These are phyloP conservation scores for Lutjanus erythropterus DNA, from an alignment of 2,113 vertebrate genomes.

Conservation along the genomic window DNA sequence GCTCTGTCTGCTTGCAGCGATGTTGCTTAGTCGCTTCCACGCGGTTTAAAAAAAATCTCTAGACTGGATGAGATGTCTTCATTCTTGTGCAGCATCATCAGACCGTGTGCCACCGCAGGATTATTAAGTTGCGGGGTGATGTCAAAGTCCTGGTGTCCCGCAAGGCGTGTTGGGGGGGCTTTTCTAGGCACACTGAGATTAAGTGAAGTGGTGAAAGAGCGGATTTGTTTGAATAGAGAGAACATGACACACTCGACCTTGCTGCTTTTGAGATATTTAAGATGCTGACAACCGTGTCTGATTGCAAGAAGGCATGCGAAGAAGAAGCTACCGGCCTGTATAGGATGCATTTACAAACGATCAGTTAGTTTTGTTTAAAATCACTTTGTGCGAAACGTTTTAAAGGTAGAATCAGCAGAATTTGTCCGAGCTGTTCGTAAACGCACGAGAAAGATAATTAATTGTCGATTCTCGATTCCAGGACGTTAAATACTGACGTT, in stretches of 20 bases:
- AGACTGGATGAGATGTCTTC: slow-evolving; percentile 58
- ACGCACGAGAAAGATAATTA: too few species aligned
- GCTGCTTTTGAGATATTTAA: slow-evolving; percentile 60
- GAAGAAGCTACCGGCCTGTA: neutral
- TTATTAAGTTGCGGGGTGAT: slow-evolving; percentile 59
- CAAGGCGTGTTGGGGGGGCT: slow-evolving; percentile 60
- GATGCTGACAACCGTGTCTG: slow-evolving; percentile 65
- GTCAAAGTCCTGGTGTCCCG: slow-evolving; percentile 53
- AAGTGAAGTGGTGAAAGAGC: slow-evolving; percentile 70
- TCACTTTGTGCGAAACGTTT: slow-evolving; percentile 1
- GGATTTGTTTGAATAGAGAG: slow-evolving; percentile 63
- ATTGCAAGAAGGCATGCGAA: slow-evolving; percentile 39
- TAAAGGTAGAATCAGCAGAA: too few species aligned
- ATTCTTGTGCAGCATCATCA: slow-evolving; percentile 37
- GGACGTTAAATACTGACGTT: too few species aligned
- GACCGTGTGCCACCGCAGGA: slow-evolving; percentile 38
- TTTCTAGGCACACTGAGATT: slow-evolving; percentile 49
- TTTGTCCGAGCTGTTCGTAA: too few species aligned
- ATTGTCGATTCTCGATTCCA: too few species aligned
- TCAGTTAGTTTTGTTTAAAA: neutral
- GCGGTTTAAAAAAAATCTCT: slow-evolving; percentile 47
- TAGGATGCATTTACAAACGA: neutral
- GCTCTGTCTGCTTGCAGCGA: slow-evolving; percentile 63
- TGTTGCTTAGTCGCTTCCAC: slow-evolving; percentile 52
- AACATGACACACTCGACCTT: slow-evolving; percentile 63